Base-by-base conservation (phyloP, 35 echinoderm and acorn worm species). In the Patiria miniata region DNA sequence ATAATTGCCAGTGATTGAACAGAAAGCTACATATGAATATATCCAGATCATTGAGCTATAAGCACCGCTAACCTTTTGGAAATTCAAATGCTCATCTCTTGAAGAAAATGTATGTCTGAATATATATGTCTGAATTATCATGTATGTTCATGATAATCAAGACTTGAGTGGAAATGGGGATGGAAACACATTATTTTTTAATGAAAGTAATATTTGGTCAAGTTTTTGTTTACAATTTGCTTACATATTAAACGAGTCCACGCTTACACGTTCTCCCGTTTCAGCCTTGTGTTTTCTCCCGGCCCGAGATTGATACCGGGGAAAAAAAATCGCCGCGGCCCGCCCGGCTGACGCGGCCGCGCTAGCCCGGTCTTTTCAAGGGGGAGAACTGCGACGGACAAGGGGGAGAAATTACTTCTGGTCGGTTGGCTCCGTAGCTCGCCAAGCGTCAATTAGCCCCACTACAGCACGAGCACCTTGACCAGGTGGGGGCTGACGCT, bases 341-440 rank as follows among this genome's bases (percentile, higher is more conserved):
- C n/a, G n/a, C 65, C 65, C 34, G 10, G 26, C 61, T 60, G 18
- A 2, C 52, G 19, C 56, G 4, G 26, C 34, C 61, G 7, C 61
- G 19, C 61, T 29, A 10, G 23, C 26, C 0, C 65, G 1, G 26
- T 22, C 26, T 29, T 34, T 69, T 34, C 65, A 4, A 3, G 23
- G 26, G 26, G 65, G 23, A 10, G 65, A 14, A 73, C 19, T 14
- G 26, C 42, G 65, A 30, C 19, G 19, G 29, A 73, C 65, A 30
- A 23, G 26, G 65, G 17, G 65, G 65, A 73, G 65, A 73, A 73
- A 73, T 73, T 73, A 73, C 65, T 73, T 73, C 65, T 73, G 65
- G 65, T 73, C 34, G 65, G 65, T 10, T 34, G 23, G 42, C 42
- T 47, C 42, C 42, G 42, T 12, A 12, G 42, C 42, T 47, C 42